phyloP scores from a whole-genome alignment of 2,888 invertebrate species.

The Ophioninae sp. region DNA sequence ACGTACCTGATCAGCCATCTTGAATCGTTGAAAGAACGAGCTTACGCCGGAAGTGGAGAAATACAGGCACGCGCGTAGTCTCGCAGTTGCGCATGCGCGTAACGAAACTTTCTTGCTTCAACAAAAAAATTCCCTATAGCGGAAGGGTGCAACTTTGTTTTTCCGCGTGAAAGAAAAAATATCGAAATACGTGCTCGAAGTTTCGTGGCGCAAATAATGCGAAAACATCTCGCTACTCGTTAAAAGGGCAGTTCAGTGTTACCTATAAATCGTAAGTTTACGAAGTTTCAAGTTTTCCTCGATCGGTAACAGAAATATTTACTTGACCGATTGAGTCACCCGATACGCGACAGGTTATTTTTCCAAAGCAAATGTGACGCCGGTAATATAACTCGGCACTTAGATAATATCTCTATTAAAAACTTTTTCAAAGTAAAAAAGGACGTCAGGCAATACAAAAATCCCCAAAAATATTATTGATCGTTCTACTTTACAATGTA shows the following conservation, averaged over 20 bases:
- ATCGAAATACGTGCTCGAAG: neutral
- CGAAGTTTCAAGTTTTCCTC: neutral
- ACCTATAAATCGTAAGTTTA: neutral
- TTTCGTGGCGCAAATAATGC: neutral
- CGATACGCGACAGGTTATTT: neutral
- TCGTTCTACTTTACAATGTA: no score
- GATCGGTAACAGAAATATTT: neutral
- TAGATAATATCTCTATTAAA: neutral
- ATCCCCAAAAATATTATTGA: no score
- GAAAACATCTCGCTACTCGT: neutral
- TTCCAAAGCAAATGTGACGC: neutral
- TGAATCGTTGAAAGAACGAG: conserved; percentile 84
- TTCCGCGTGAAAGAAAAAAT: neutral
- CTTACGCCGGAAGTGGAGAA: conserved; percentile 59
- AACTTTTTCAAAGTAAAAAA: neutral
- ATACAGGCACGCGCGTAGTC: neutral
- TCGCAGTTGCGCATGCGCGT: conserved; percentile 20
- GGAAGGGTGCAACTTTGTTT: neutral
- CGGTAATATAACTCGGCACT: neutral
- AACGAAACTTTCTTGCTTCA: neutral
- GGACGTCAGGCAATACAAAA: no score
- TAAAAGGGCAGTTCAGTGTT: neutral
- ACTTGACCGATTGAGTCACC: neutral
- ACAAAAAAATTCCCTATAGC: neutral
- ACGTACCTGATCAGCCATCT: conserved; percentile 93